phyloP scores from a whole-genome alignment of 2,888 invertebrate genomes.

The Sarcophaga carnaria region DNA sequence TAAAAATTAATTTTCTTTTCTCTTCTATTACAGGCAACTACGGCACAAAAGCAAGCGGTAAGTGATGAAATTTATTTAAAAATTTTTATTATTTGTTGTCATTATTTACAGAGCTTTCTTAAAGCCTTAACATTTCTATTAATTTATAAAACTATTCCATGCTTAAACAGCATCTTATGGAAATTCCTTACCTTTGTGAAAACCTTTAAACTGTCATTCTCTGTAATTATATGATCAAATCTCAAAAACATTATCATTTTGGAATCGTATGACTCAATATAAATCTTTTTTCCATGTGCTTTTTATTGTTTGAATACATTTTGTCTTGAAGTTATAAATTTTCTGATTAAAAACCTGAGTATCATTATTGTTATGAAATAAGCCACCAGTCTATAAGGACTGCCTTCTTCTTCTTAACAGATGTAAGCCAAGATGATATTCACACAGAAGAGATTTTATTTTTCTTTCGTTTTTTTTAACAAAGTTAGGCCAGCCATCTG shows the following conservation, averaged over 20 bases:
- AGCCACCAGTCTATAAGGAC: constrained; percentile 58
- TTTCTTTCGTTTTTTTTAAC: constrained; percentile 4
- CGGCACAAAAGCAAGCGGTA: constrained; percentile 80
- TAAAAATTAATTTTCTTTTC: constrained; percentile 14
- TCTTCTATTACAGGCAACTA: constrained; percentile 77
- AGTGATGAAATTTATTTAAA: constrained; percentile 62
- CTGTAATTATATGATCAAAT: constrained; percentile 79
- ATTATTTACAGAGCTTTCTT: not conserved
- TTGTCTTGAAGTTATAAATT: constrained; percentile 77
- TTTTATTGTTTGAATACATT: not conserved
- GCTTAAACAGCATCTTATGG: not conserved
- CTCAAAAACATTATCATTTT: constrained; percentile 52
- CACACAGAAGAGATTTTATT: constrained; percentile 8
- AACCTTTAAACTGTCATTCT: constrained; percentile 78
- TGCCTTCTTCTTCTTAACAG: not conserved
- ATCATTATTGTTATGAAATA: constrained; percentile 77
- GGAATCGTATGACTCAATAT: constrained; percentile 54
- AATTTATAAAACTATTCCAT: not conserved
- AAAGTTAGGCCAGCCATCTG: constrained; percentile 64
- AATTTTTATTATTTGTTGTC: not conserved
- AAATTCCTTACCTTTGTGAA: not conserved
- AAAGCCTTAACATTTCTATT: too few species aligned
- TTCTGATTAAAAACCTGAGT: constrained; percentile 81
- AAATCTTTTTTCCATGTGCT: constrained; percentile 24
- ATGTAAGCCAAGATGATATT: not conserved